These are phyloP conservation scores for Dolichotis patagonum DNA, from an alignment of 2,113 vertebrate species.

Conservation along the genomic window DNA sequence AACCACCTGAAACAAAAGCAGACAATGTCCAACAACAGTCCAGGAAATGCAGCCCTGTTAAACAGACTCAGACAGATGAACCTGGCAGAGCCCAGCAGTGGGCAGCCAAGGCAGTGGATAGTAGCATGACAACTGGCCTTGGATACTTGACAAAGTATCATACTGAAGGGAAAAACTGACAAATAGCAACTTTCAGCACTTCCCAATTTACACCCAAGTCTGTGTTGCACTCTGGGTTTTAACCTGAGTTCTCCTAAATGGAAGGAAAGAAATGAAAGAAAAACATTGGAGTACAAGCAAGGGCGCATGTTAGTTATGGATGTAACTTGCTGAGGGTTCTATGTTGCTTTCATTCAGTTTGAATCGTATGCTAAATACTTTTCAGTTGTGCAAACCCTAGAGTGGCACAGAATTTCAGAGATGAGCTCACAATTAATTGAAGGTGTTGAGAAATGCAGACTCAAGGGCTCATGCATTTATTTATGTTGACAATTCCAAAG, in stretches of 20 bases:
- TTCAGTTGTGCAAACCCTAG: slow-evolving; percentile 50
- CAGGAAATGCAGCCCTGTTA: background rate
- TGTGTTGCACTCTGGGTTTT: background rate
- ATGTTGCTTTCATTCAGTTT: slow-evolving; percentile 69
- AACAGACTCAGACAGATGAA: background rate
- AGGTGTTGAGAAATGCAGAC: slow-evolving; percentile 60
- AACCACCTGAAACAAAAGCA: background rate
- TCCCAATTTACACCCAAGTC: slow-evolving; percentile 49
- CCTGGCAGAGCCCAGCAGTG: rapidly evolving
- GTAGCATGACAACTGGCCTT: background rate
- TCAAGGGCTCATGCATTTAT: slow-evolving; percentile 66
- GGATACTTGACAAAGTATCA: slow-evolving; percentile 19
- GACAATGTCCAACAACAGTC: background rate
- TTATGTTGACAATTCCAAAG: slow-evolving; percentile 73
- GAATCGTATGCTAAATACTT: slow-evolving; percentile 53
- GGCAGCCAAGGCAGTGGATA: background rate
- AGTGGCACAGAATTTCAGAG: slow-evolving; percentile 65
- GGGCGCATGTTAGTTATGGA: background rate
- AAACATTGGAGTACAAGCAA: slow-evolving; percentile 36
- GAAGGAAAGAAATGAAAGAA: background rate
- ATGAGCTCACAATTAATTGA: slow-evolving; percentile 66
- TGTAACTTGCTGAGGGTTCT: slow-evolving; percentile 38
- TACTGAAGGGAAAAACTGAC: background rate
- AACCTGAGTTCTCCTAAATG: slow-evolving; percentile 53
- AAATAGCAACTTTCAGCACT: slow-evolving; percentile 18